Conservation (phyloP, 1,140 invertebrate genomes). For the Rhyacophila brunnea region DNA sequence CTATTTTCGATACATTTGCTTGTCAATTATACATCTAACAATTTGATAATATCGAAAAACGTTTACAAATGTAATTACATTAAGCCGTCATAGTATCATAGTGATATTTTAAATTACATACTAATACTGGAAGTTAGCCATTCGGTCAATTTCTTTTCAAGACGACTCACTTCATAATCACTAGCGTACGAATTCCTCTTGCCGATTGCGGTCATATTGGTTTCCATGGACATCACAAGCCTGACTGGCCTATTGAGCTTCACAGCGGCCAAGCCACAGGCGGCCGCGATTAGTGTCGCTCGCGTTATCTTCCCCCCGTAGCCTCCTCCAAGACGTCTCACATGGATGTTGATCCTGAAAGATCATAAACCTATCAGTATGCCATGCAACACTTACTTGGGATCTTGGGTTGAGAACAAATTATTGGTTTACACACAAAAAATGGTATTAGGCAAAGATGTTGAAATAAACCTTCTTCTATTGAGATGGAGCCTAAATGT, state of each 20-base stretch:
- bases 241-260: constrained; percentile 45
- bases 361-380: no score
- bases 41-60: no score
- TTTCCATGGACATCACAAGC: constrained; percentile 58
- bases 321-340: constrained; percentile 47
- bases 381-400: neutral
- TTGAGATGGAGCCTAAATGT: no score
- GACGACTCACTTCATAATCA: constrained; percentile 64
- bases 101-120: no score
- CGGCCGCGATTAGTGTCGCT: constrained; percentile 43
- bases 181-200: constrained; percentile 59
- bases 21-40: no score
- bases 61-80: no score
- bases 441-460: no score
- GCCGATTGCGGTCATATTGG: constrained; percentile 66
- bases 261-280: constrained; percentile 44
- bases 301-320: constrained; percentile 51
- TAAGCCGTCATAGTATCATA: no score
- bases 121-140: constrained; percentile 43
- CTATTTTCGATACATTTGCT: no score
- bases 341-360: constrained; percentile 48
- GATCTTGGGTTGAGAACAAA: neutral
- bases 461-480: no score
- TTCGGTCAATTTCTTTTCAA: no score
- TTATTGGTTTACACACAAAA: neutral